These are phyloP conservation scores for Sinella curviseta DNA, from an alignment of 1,140 invertebrate species.

Conservation along the genomic window DNA sequence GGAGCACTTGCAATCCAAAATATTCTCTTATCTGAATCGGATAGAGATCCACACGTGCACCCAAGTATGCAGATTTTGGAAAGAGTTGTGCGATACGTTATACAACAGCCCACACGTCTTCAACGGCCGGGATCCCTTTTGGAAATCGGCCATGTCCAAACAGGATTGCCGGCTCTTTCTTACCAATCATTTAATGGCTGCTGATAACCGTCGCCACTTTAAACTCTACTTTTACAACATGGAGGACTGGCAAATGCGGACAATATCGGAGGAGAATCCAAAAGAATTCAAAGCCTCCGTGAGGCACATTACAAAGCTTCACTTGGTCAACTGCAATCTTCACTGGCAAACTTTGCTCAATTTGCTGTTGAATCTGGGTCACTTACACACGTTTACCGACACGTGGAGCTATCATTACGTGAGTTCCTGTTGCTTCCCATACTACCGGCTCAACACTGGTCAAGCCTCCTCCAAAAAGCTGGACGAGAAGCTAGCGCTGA, in stretches of 20 bases:
- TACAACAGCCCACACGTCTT: not conserved
- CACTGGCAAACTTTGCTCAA: not conserved
- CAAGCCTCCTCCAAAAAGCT: not conserved
- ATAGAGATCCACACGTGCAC: not conserved
- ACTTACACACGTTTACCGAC: not conserved
- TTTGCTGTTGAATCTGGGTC: not conserved
- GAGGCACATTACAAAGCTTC: not conserved
- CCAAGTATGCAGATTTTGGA: conserved; percentile 11
- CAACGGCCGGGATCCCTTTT: not conserved
- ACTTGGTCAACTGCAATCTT: conserved; percentile 8
- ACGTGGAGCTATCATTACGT: not conserved
- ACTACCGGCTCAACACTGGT: not conserved
- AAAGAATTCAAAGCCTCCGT: not conserved
- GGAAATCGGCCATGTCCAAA: not conserved
- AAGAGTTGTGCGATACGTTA: not conserved
- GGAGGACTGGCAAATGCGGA: not conserved
- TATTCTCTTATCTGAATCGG: conserved; percentile 3
- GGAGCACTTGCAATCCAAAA: not conserved
- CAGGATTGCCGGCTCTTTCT: not conserved
- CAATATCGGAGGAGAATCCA: not conserved
- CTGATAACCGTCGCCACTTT: not conserved
- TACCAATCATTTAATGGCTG: not conserved
- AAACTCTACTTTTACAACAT: not conserved
- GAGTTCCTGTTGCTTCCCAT: not conserved
- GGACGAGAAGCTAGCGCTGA: not conserved